Base-by-base conservation (phyloP, 92 coral and sea anemone species). In the Bergia sp. region DNA sequence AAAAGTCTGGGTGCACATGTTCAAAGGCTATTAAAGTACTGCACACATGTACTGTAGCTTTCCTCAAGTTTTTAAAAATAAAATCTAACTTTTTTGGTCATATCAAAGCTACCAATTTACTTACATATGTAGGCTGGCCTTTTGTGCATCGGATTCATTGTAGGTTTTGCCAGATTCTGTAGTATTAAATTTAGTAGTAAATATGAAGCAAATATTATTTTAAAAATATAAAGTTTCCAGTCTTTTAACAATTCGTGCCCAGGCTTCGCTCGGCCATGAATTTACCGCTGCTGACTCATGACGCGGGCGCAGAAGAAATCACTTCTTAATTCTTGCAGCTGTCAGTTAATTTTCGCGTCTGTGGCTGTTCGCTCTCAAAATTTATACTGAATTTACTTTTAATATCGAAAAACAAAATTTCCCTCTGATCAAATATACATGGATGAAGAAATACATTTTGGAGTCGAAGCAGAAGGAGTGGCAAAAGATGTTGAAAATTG, bases 371-470 rank as follows among this genome's bases (percentile, higher is more conserved):
- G 29, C 29, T 29, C 29, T 29, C 29, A 29, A 29, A 29, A 29
- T 29, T 29, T 29, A 29, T 5, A 8, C 3, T 29, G 38, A 72
- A 37, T 8, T 67, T 21, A 11, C 3, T n/a, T 7, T 69, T 39
- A 7, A 29, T 72, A 3, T 0, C 39, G 50, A 45, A 45, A 45
- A 45, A 45, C 50, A 45, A 45, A 45, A 45, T 23, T 61, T 21
- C n/a, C 6, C n/a, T 4, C 15, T 1, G 23, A 61, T 21, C 69
- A 61, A 4, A 61, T 16, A 38, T 37, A 69, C 23, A 84, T 84
- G 87, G 96, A 92, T 69, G 97, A 95, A 92, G 99, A 95, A 90
- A 95, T 97, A 64, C 98, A 97, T 93, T 97, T 97, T 74, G 93
- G 94, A 80, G 87, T 76, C 58, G 99, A 97, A 90, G 99, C 99